Evolutionary conservation across 1,140 invertebrate genomes (phyloP).

Genomic region (Zeugodacus cucurbitae): DNA sequence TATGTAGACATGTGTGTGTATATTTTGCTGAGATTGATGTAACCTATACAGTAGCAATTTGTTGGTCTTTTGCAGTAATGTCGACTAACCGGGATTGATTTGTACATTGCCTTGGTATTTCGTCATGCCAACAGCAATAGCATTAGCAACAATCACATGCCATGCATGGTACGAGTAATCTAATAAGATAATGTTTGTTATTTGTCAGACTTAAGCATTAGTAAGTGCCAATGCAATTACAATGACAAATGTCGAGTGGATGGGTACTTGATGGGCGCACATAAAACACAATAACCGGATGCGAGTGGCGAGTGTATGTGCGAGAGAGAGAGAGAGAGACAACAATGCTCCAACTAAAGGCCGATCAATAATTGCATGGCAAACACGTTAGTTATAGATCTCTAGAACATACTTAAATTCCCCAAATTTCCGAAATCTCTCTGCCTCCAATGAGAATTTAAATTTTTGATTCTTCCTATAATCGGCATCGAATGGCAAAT

Average conservation of each 20-base stretch:
- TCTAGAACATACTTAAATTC: too few species aligned
- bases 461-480: too few species aligned
- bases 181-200: slow-evolving; percentile 41
- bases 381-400: too few species aligned
- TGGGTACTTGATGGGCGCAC: neutral
- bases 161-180: neutral
- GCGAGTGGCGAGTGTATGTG: neutral
- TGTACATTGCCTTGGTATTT: neutral
- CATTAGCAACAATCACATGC: neutral
- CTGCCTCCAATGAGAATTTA: too few species aligned
- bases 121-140: neutral
- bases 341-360: too few species aligned
- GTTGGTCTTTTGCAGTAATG: neutral
- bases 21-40: neutral
- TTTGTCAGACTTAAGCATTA: slow-evolving; percentile 37
- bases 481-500: too few species aligned
- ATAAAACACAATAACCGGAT: neutral
- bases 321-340: too few species aligned
- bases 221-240: slow-evolving; percentile 38
- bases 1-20: neutral
- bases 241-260: slow-evolving; percentile 25
- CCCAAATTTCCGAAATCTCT: too few species aligned
- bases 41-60: neutral
- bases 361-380: too few species aligned
- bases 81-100: neutral